Evolutionary conservation across 2,888 invertebrate genomes (phyloP).

Genomic region (Drosophila pseudotakahashii): DNA sequence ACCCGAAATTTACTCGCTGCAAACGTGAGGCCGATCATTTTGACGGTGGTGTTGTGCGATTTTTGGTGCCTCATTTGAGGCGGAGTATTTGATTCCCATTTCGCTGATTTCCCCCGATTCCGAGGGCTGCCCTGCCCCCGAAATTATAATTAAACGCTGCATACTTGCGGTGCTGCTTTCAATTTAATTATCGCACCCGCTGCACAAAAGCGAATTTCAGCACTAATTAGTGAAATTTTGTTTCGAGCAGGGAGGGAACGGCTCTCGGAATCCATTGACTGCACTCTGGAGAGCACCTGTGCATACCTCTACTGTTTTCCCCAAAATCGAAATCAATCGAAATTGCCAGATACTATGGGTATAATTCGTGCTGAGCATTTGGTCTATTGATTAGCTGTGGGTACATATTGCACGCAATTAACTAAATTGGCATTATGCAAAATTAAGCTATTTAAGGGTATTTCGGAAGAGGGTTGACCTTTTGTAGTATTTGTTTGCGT

Average conservation of each 20-base stretch:
- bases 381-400: constrained; percentile 14
- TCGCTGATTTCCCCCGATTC: constrained; percentile 18
- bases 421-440: constrained; percentile 13
- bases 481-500: not conserved
- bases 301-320: constrained; percentile 11
- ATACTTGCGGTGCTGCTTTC: constrained; percentile 58
- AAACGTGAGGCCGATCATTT: constrained; percentile 45
- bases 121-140: not conserved
- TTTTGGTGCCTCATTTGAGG: constrained; percentile 35
- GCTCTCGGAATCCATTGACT: constrained; percentile 30
- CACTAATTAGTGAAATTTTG: constrained; percentile 70
- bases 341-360: constrained; percentile 18
- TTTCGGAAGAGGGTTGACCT: not conserved
- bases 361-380: constrained; percentile 15
- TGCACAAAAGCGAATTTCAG: constrained; percentile 42
- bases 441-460: constrained; percentile 1
- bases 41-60: constrained; percentile 38
- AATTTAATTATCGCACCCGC: constrained; percentile 66
- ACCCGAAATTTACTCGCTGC: constrained; percentile 29
- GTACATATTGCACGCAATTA: constrained; percentile 7
- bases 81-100: constrained; percentile 26
- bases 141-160: constrained; percentile 65
- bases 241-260: constrained; percentile 30
- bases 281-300: constrained; percentile 30
- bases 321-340: constrained; percentile 29